These are phyloP conservation scores for Mastomys coucha DNA, from an alignment of 2,113 vertebrate species.

Conservation along the genomic window DNA sequence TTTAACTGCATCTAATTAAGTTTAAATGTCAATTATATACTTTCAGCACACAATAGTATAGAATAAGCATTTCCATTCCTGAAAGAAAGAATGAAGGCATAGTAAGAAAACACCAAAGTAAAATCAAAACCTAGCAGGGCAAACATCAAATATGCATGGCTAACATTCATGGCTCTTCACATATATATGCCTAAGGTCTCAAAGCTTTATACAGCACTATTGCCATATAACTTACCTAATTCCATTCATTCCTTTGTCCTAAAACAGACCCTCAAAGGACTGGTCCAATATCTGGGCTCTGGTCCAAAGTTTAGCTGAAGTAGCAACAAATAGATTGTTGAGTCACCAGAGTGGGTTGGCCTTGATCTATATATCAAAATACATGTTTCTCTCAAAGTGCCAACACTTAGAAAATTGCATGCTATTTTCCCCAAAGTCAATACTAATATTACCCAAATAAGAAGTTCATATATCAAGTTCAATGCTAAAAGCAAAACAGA, in stretches of 20 bases:
- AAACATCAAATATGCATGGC: neutral
- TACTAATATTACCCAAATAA: neutral
- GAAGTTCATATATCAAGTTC: constrained; percentile 5
- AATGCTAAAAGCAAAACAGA: neutral
- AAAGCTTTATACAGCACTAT: neutral
- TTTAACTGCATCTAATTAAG: neutral
- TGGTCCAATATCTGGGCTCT: neutral
- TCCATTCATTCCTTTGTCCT: neutral
- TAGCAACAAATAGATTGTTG: neutral
- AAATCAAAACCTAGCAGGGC: neutral
- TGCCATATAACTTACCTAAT: neutral
- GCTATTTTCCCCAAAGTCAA: constrained; percentile 27
- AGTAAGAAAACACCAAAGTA: neutral
- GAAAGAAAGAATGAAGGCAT: neutral
- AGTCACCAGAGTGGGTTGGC: neutral
- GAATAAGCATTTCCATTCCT: neutral
- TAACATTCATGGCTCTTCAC: neutral
- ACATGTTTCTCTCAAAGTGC: neutral
- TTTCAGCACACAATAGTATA: neutral
- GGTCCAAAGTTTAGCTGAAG: neutral
- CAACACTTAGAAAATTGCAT: constrained; percentile 39
- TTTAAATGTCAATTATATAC: neutral
- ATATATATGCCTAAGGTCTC: neutral
- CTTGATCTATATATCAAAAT: neutral
- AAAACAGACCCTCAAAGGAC: neutral